A percentile compares a stretch with the other conserved stretches of the same genome.
Evolutionary conservation across 2,888 invertebrate species (phyloP).

Genomic region (Salpingus planirostris): DNA sequence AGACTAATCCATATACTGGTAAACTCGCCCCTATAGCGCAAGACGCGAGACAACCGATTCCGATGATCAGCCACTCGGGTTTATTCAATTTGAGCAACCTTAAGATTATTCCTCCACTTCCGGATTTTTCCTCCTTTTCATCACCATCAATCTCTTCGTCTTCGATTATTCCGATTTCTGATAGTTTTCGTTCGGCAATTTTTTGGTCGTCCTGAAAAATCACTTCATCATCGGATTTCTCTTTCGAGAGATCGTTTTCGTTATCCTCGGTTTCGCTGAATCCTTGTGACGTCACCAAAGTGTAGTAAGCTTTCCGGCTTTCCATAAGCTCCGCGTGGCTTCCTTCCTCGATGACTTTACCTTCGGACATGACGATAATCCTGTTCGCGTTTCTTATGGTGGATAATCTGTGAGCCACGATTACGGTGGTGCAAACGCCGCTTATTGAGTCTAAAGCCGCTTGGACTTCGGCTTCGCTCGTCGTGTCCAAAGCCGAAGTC

Average conservation of each 20-base stretch:
- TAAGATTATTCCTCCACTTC: too few species aligned
- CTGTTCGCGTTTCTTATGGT: slow-evolving; percentile 63
- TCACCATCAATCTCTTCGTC: too few species aligned
- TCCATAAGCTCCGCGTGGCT: slow-evolving; percentile 59
- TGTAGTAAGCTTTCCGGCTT: slow-evolving; percentile 54
- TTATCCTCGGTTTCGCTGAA: slow-evolving; percentile 22
- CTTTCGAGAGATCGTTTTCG: too few species aligned
- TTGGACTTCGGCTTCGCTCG: slow-evolving; percentile 80
- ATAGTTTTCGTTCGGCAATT: too few species aligned
- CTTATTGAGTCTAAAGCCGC: slow-evolving; percentile 63
- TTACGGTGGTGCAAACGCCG: slow-evolving; percentile 64
- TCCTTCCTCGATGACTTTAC: slow-evolving; percentile 57
- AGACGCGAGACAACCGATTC: slow-evolving; percentile 52
- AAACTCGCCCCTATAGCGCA: slow-evolving; percentile 58
- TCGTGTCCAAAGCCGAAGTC: slow-evolving; percentile 79
- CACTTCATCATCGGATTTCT: too few species aligned
- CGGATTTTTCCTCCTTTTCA: too few species aligned
- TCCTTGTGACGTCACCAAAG: slow-evolving; percentile 58
- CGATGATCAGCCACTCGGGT: slow-evolving; percentile 57
- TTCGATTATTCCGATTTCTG: too few species aligned
- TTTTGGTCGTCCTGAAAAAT: too few species aligned
- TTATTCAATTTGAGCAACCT: slow-evolving; percentile 48
- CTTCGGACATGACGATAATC: slow-evolving; percentile 60
- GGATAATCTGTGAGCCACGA: slow-evolving; percentile 66
- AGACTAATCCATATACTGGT: slow-evolving; percentile 60